These are phyloP conservation scores for Halcyon badia DNA, from an alignment of 2,797 vertebrate species.

Conservation along the genomic window DNA sequence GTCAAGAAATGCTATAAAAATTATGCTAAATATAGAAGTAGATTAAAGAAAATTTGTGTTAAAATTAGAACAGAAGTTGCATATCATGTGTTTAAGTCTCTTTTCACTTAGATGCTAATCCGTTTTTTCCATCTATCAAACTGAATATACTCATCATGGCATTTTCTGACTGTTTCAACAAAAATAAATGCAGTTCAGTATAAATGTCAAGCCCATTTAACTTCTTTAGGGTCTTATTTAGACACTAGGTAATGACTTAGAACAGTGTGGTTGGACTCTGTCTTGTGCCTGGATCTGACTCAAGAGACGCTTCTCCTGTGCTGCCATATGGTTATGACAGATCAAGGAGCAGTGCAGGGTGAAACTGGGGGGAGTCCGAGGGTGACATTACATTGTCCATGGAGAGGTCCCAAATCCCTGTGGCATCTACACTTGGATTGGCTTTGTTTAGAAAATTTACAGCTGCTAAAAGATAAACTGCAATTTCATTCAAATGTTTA, in stretches of 20 bases:
- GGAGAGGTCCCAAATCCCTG: neutral
- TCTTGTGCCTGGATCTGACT: neutral
- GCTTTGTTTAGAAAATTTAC: neutral
- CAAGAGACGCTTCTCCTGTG: neutral
- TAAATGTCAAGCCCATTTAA: neutral
- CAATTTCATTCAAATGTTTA: neutral
- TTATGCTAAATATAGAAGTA: neutral
- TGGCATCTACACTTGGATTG: neutral
- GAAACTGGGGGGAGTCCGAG: neutral
- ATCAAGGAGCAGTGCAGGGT: neutral
- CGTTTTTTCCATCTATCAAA: neutral
- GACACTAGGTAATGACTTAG: neutral
- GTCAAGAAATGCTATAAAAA: neutral
- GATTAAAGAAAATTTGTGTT: neutral
- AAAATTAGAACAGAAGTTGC: constrained; percentile 32
- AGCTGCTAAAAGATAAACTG: neutral
- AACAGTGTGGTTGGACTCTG: neutral
- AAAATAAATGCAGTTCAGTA: neutral
- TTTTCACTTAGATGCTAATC: neutral
- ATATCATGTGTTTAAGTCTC: neutral
- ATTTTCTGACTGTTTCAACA: neutral
- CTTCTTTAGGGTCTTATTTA: neutral
- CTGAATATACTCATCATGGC: neutral
- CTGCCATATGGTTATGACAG: neutral
- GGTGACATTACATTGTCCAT: neutral